Evolutionary conservation across 2,113 vertebrate genomes (phyloP).

Genomic region (Xiphophorus couchianus): DNA sequence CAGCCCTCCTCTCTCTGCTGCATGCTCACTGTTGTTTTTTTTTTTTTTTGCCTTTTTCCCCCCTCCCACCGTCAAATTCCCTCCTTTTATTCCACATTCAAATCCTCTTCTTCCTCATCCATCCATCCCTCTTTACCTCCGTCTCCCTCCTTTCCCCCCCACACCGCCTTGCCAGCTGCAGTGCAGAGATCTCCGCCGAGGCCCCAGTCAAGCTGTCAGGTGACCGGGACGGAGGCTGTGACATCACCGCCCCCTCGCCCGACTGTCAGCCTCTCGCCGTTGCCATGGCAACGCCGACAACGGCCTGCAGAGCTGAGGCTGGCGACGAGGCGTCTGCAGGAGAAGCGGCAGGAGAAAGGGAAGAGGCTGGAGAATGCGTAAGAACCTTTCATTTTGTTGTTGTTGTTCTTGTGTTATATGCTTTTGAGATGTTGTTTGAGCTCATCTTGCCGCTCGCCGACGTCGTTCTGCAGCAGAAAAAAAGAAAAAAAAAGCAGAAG

Average conservation of each 20-base stretch:
- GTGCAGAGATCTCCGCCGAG: constrained; percentile 83
- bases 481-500: constrained; percentile 11
- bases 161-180: constrained; percentile 82
- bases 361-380: constrained; percentile 81
- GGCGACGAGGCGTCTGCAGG: constrained; percentile 71
- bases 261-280: constrained; percentile 79
- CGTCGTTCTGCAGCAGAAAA: not conserved
- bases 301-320: constrained; percentile 79
- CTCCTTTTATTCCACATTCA: not conserved
- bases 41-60: not conserved
- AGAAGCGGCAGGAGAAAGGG: constrained; percentile 60
- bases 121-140: not conserved
- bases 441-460: not conserved
- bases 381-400: constrained; percentile 53
- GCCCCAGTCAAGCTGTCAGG: constrained; percentile 80
- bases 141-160: constrained; percentile 17
- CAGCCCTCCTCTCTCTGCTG: constrained; percentile 1
- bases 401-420: not conserved
- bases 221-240: constrained; percentile 79
- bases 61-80: not conserved
- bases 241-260: constrained; percentile 75
- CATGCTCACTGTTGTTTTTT: constrained; percentile 2
- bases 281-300: constrained; percentile 84
- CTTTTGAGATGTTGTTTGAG: not conserved
- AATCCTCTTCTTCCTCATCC: not conserved